Conservation (phyloP, 2,888 invertebrate genomes). For the Notodonta dromedarius region DNA sequence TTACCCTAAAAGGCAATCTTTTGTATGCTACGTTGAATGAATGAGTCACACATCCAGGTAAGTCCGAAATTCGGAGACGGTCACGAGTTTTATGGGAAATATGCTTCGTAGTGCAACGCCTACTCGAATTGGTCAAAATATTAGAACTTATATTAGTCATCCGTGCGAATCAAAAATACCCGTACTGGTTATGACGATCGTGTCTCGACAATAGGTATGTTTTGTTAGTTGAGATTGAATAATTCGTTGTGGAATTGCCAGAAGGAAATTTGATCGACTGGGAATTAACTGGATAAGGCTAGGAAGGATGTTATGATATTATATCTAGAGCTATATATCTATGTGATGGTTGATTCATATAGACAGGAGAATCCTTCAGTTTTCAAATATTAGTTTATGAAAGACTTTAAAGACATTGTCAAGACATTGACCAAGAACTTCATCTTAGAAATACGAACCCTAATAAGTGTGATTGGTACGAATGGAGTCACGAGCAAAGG, state of each 20-base stretch:
- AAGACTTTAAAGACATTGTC: no score
- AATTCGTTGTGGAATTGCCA: not conserved
- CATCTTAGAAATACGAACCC: no score
- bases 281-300: not conserved
- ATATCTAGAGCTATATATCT: no score
- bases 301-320: not conserved
- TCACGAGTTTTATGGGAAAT: not conserved
- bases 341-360: not conserved
- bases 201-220: not conserved
- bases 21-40: not conserved
- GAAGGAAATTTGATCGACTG: slow-evolving; percentile 1
- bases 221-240: not conserved
- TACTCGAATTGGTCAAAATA: not conserved
- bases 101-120: not conserved
- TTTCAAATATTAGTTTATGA: no score
- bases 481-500: no score
- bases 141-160: slow-evolving; percentile 4
- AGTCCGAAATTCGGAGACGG: not conserved
- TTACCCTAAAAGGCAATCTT: not conserved
- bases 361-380: not conserved
- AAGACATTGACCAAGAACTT: no score
- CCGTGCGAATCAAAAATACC: not conserved
- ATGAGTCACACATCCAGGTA: slow-evolving; percentile 5
- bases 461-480: no score
- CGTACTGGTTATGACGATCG: not conserved